Base-by-base conservation (phyloP, 2,113 vertebrate genomes). In the Parus major region DNA sequence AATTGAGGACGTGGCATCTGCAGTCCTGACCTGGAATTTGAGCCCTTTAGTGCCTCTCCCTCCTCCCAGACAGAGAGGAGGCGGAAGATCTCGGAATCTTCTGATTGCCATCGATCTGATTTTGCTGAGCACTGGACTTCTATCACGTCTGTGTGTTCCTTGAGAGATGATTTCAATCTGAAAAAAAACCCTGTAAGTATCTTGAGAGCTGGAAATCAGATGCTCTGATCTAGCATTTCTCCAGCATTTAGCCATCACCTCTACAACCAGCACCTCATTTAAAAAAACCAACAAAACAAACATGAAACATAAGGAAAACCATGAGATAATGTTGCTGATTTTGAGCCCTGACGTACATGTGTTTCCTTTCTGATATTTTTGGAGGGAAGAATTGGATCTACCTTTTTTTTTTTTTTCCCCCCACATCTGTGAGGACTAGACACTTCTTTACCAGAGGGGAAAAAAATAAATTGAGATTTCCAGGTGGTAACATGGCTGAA, bases 1-100 rank as follows among this genome's bases (percentile, higher is more conserved):
- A 91, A 42, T 36, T 0, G 5, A 92, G 86, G 66, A 86, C 0
- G 1, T 4, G 3, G 52, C 7, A 5, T 49, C 69, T 2, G 0
- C 46, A 27, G 55, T 63, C 27, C 44, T 87, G 60, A 75, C 65
- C 47, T 60, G 77, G 90, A 73, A 33, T 83, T 59, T 86, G 64
- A 84, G 57, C 76, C 42, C 39, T 10, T 72, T 17, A 7, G 69
- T 77, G 73, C 39, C 59, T 77, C 20, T 81, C 55, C n/a, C 41
- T 57, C 15, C 22, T n/a, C 28, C 60, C 8, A 6, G 77, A 73
- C 1, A 3, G 41, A 76, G 47, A 69, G 27, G 21, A 11, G 27
- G 50, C 0, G 0, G 42, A 73, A 84, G 49, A 76, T 82, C 53
- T 79, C 1, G 0, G 29, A 41, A 53, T 87, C 57, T 93, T 79